These are phyloP conservation scores for Toxotes chatareus DNA, from an alignment of 2,113 vertebrate species.

Conservation along the genomic window DNA sequence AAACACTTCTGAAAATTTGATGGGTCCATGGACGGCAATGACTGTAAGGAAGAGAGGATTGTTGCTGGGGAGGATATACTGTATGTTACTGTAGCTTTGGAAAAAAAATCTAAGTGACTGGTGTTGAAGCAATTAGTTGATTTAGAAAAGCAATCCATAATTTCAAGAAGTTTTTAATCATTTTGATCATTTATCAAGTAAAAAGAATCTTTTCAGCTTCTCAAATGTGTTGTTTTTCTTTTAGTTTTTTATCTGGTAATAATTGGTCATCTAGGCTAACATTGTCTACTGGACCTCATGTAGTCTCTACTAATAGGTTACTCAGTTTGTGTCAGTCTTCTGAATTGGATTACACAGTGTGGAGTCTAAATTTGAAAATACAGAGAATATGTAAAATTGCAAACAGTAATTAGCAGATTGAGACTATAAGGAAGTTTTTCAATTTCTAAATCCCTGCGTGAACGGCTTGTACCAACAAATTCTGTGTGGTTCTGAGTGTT, in stretches of 20 bases:
- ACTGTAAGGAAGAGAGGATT: slow-evolving; percentile 39
- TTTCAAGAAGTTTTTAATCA: not conserved
- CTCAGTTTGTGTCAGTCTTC: not conserved
- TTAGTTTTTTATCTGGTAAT: not conserved
- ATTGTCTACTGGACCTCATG: not conserved
- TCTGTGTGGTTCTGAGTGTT: not conserved
- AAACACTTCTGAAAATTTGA: slow-evolving; percentile 79
- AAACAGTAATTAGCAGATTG: not conserved
- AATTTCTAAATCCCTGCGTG: not conserved
- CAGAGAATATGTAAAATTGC: not conserved
- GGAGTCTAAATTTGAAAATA: not conserved
- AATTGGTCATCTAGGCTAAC: slow-evolving; percentile 2
- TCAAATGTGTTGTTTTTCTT: not conserved
- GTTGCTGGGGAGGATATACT: slow-evolving; percentile 37
- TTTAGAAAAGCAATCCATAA: not conserved
- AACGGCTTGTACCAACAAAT: not conserved
- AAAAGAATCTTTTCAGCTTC: not conserved
- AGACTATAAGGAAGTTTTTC: not conserved
- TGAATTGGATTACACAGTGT: not conserved
- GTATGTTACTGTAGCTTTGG: not conserved
- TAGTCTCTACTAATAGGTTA: not conserved
- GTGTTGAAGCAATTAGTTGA: not conserved
- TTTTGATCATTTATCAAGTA: too few relatives aligned
- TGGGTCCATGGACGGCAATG: slow-evolving; percentile 48
- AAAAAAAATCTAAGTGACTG: not conserved